phyloP scores from a whole-genome alignment of 2,888 invertebrate species.

The Aquatica leii region DNA sequence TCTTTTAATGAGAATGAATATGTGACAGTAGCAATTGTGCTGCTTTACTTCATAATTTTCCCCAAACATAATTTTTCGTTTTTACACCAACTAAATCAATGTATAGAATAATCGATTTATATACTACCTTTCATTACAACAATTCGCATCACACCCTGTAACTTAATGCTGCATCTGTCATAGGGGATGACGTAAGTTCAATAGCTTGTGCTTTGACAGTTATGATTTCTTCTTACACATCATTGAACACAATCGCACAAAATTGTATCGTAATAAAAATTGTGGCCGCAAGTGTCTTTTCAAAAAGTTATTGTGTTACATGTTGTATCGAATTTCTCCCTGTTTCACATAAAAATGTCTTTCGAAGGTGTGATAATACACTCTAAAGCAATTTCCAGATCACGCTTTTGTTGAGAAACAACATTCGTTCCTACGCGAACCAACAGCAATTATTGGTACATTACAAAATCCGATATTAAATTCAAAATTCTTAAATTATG shows the following conservation, averaged over 20 bases:
- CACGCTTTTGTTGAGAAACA: too few relatives aligned
- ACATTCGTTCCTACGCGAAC: too few relatives aligned
- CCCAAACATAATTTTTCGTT: too few relatives aligned
- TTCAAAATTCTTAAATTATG: too few relatives aligned
- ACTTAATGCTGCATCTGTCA: conserved; percentile 29
- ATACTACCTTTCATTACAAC: conserved; percentile 16
- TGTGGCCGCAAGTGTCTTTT: conserved; percentile 19
- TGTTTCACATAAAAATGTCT: neutral
- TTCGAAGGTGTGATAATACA: neutral
- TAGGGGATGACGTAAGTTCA: conserved; percentile 22
- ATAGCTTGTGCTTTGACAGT: conserved; percentile 46
- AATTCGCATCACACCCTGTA: conserved; percentile 17
- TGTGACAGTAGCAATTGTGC: conserved; percentile 26
- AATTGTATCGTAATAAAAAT: conserved; percentile 22
- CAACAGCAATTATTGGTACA: too few relatives aligned
- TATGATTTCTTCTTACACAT: conserved; percentile 43
- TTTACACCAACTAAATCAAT: too few relatives aligned
- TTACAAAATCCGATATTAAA: too few relatives aligned
- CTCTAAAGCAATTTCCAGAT: too few relatives aligned
- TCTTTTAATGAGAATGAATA: conserved; percentile 33
- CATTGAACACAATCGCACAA: conserved; percentile 28
- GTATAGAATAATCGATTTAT: conserved; percentile 15
- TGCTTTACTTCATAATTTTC: conserved; percentile 12
- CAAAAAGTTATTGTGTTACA: conserved; percentile 17
- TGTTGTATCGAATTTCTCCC: conserved; percentile 3